Conservation (phyloP, 2,113 vertebrate genomes). For the Mionectes macconnelli region DNA sequence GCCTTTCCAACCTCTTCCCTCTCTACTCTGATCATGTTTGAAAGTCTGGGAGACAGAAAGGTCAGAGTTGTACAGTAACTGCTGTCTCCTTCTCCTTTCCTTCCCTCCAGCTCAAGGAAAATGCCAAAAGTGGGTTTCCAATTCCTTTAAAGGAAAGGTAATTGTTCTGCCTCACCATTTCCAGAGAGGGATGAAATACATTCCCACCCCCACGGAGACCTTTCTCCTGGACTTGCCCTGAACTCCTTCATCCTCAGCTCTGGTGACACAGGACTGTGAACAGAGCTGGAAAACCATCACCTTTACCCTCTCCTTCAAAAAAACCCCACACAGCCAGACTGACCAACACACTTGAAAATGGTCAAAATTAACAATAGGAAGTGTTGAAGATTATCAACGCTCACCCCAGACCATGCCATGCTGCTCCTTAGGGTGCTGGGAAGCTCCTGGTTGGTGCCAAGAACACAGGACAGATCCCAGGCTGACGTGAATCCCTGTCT, state of each 20-base stretch:
- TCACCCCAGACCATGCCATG: not conserved
- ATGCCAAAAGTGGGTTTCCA: not conserved
- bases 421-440: not conserved
- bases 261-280: not conserved
- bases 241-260: not conserved
- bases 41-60: not conserved
- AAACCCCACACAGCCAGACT: not conserved
- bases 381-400: not conserved
- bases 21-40: not conserved
- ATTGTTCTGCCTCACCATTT: not conserved
- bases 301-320: not conserved
- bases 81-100: not conserved
- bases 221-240: not conserved
- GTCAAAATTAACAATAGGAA: not conserved
- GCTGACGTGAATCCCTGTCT: not conserved
- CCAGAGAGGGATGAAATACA: not conserved
- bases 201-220: not conserved
- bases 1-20: not conserved
- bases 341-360: not conserved
- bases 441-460: not conserved
- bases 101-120: not conserved
- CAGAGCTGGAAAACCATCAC: not conserved
- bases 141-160: not conserved
- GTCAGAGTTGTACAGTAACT: not conserved
- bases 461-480: not conserved